phyloP scores from a whole-genome alignment of 2,888 invertebrate genomes.

The Atherix ibis region DNA sequence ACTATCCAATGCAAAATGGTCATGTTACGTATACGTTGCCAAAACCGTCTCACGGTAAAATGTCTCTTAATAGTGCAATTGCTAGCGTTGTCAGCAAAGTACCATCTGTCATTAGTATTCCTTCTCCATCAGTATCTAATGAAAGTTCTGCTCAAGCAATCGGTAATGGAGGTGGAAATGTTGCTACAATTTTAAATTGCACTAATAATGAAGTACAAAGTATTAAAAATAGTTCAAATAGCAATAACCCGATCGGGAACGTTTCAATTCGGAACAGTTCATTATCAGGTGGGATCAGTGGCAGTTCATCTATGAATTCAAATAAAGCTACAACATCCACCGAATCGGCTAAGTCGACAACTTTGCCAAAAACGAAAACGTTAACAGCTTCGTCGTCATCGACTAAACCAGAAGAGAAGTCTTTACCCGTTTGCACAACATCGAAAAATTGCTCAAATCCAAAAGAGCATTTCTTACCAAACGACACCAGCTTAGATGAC shows the following conservation, averaged over 20 bases:
- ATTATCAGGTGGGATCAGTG: not conserved
- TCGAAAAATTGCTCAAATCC: constrained; percentile 33
- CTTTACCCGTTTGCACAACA: constrained; percentile 32
- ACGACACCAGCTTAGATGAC: constrained; percentile 38
- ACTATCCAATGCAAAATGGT: constrained; percentile 28
- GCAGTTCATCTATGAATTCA: not conserved
- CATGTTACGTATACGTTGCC: constrained; percentile 31
- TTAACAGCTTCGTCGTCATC: not conserved
- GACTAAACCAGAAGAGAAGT: constrained; percentile 11
- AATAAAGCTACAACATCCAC: constrained; percentile 9
- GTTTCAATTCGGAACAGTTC: not conserved
- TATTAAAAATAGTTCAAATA: not conserved
- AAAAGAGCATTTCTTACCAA: constrained; percentile 32
- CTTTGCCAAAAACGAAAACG: constrained; percentile 6
- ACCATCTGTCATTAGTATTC: constrained; percentile 31
- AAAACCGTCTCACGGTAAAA: constrained; percentile 24
- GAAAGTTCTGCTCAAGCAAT: not conserved
- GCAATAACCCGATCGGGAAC: not conserved
- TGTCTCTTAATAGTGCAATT: constrained; percentile 29
- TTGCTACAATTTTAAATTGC: not conserved
- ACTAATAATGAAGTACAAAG: constrained; percentile 9
- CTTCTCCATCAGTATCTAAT: constrained; percentile 16
- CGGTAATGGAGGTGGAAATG: not conserved
- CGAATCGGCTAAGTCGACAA: constrained; percentile 3
- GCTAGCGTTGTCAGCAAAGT: constrained; percentile 32